Base-by-base conservation (phyloP, 2,888 invertebrate species). In the Papilio gigon region DNA sequence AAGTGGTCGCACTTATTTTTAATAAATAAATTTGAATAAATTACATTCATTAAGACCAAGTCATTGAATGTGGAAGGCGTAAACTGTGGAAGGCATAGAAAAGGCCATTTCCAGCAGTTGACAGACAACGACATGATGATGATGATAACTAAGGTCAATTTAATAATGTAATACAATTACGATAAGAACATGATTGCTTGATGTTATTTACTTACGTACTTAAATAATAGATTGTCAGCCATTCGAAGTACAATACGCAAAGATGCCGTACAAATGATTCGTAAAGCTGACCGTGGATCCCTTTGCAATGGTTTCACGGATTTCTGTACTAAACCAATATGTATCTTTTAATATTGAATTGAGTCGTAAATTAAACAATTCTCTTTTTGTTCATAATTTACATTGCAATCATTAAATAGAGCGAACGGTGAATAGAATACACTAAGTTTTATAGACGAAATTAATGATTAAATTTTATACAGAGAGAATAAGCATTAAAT, bases 251-350 rank as follows among this genome's bases (percentile, higher is more conserved):
- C 37, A 53, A 25, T 20, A 53, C 37, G n/a, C 53, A 50, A 25
- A 53, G 63, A 64, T 25, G 50, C 50, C 63, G 25, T 64, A 64
- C 35, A 37, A 64, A 20, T 37, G 63, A 37, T 12, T 22, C 12
- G 37, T 22, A 37, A 37, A 60, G 33, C 47, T 47, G 33, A 37
- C 25, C 63, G 25, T n/a, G 37, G 9, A 33, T n/a, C 63, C 25
- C 50, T 53, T 63, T 64, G 35, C 50, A 53, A 64, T 64, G 63
- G 63, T 64, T 64, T 64, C 63, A 53, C 50, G 50, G 35, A 37
- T 64, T 47, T 25, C 25, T 37, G 11, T 53, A 64, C 50, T 53
- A 33, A 30, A 47, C 6, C 14, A 47, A 50, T 20, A 17, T 17
- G n/a, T n/a, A n/a, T n/a, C n/a, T n/a, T n/a, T n/a, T n/a, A n/a